These are phyloP conservation scores for Brachirus orientalis DNA, from an alignment of 2,113 vertebrate genomes.

Conservation along the genomic window DNA sequence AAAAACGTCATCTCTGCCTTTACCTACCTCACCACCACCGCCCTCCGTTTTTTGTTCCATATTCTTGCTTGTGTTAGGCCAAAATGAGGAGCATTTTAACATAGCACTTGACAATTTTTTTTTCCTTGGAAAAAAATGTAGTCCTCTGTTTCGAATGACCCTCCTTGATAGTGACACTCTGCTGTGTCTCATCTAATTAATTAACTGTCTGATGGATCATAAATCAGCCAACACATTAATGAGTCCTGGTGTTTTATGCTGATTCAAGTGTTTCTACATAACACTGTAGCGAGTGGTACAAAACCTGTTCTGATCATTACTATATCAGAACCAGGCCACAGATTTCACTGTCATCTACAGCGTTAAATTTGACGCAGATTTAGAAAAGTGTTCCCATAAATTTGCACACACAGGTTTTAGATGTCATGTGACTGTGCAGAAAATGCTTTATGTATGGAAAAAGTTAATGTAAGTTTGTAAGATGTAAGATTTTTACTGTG, in stretches of 20 bases:
- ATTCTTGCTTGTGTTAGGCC: constrained; percentile 33
- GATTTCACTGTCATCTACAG: constrained; percentile 22
- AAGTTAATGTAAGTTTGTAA: too few relatives aligned
- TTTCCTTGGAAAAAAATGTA: constrained; percentile 52
- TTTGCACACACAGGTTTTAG: too few relatives aligned
- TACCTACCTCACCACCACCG: background rate
- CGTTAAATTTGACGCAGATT: background rate
- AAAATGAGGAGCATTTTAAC: constrained; percentile 38
- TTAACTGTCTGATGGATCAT: constrained; percentile 77
- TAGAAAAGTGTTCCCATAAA: background rate
- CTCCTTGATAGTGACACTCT: constrained; percentile 77
- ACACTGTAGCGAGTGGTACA: constrained; percentile 46
- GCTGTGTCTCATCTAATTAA: constrained; percentile 78
- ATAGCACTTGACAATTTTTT: constrained; percentile 59
- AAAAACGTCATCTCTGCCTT: constrained; percentile 10
- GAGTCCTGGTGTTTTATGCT: constrained; percentile 66
- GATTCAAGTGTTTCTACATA: constrained; percentile 65
- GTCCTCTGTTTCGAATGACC: constrained; percentile 68
- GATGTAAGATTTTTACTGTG: too few relatives aligned
- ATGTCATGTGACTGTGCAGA: too few relatives aligned
- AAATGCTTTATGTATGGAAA: too few relatives aligned
- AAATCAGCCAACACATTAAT: constrained; percentile 73
- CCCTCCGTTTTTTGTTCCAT: background rate
- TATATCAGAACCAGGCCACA: constrained; percentile 31
- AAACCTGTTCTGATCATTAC: constrained; percentile 45